These are phyloP conservation scores for Drosophila borealis DNA, from an alignment of 2,888 invertebrate genomes.

Conservation along the genomic window DNA sequence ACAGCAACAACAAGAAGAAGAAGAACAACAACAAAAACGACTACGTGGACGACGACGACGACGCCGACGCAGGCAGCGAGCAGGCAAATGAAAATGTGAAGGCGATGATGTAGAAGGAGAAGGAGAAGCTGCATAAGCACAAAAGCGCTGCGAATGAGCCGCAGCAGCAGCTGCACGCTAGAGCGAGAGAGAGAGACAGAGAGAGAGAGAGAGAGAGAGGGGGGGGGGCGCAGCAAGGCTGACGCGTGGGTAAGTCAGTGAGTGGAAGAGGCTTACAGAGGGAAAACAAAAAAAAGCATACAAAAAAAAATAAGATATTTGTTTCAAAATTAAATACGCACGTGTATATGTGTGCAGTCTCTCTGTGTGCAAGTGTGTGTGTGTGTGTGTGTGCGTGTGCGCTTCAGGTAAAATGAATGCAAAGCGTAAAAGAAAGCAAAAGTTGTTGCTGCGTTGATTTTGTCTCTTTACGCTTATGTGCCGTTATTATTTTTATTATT, in stretches of 20 bases:
- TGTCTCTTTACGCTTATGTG: constrained; percentile 52
- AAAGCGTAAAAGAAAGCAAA: constrained; percentile 70
- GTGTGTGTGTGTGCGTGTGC: constrained; percentile 8
- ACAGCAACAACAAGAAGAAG: constrained; percentile 16
- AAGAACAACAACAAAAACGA: constrained; percentile 6
- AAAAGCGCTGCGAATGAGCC: constrained; percentile 1
- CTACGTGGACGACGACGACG: constrained; percentile 16
- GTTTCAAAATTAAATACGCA: constrained; percentile 77
- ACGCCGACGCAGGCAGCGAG: constrained; percentile 9
- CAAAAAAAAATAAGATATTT: constrained; percentile 56
- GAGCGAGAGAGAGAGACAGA: background rate
- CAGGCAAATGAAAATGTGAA: constrained; percentile 19
- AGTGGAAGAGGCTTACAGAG: constrained; percentile 26
- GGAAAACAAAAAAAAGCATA: constrained; percentile 20
- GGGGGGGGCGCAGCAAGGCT: constrained; percentile 10
- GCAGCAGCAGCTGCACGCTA: background rate
- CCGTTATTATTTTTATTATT: constrained; percentile 59
- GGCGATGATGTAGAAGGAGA: constrained; percentile 1
- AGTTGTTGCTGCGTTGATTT: constrained; percentile 69
- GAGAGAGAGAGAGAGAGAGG: background rate
- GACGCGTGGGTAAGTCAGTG: constrained; percentile 12
- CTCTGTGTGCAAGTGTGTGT: constrained; percentile 1
- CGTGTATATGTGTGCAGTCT: constrained; percentile 12
- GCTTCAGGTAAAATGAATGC: constrained; percentile 30
- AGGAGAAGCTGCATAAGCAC: constrained; percentile 1